Evolutionary conservation across 2,797 vertebrate species (phyloP).

Genomic region (Cetoscarus ocellatus): DNA sequence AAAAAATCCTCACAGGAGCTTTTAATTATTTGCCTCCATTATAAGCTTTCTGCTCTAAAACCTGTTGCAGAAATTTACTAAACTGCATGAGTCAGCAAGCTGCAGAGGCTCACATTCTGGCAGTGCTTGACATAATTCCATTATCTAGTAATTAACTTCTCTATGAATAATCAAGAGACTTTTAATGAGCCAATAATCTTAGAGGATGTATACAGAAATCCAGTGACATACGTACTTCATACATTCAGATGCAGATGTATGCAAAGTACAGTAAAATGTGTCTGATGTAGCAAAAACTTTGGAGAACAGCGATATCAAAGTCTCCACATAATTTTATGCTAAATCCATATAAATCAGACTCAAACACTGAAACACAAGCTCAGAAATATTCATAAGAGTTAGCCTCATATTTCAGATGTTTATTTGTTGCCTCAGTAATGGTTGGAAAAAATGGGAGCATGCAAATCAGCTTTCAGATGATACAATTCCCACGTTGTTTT

Average conservation of each 20-base stretch:
- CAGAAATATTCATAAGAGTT: slow-evolving; percentile 66
- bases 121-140: slow-evolving; percentile 67
- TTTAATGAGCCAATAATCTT: slow-evolving; percentile 45
- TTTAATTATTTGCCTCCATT: slow-evolving; percentile 21
- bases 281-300: slow-evolving; percentile 34
- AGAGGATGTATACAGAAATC: slow-evolving; percentile 7
- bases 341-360: slow-evolving; percentile 56
- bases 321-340: slow-evolving; percentile 65
- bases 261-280: slow-evolving; percentile 60
- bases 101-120: slow-evolving; percentile 51
- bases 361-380: slow-evolving; percentile 56
- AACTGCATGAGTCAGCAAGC: slow-evolving; percentile 30
- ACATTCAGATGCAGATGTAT: slow-evolving; percentile 62
- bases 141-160: slow-evolving; percentile 65
- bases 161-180: slow-evolving; percentile 47
- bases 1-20: no score
- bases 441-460: slow-evolving; percentile 50
- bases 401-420: slow-evolving; percentile 70
- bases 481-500: slow-evolving; percentile 79
- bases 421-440: slow-evolving; percentile 66
- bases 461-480: slow-evolving; percentile 80
- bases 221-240: slow-evolving; percentile 22
- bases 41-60: slow-evolving; percentile 26
- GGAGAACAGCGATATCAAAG: slow-evolving; percentile 58
- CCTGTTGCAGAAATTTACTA: slow-evolving; percentile 46